phyloP scores from a whole-genome alignment of 2,113 vertebrate genomes.

The Paramormyrops kingsleyae region DNA sequence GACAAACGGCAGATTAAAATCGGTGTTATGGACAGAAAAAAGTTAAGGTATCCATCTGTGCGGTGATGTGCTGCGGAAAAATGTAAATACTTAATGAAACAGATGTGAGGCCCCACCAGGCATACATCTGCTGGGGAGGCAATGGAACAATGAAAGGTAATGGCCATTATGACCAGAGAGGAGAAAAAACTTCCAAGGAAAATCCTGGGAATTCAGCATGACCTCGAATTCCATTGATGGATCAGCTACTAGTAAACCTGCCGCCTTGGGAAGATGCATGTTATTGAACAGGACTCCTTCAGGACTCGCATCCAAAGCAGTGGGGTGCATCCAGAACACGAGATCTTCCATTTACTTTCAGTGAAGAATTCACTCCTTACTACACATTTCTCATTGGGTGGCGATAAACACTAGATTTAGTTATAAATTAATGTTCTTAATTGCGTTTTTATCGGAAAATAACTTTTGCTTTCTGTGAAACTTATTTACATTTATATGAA shows the following conservation, averaged over 20 bases:
- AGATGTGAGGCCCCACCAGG: background rate
- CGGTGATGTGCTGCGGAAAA: background rate
- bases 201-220: background rate
- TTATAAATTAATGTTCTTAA: background rate
- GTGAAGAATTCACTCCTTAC: background rate
- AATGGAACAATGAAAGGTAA: background rate
- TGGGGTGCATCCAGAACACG: background rate
- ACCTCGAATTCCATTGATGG: background rate
- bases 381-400: background rate
- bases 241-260: background rate
- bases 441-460: conserved; percentile 1
- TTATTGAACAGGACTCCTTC: background rate
- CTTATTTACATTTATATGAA: conserved; percentile 5
- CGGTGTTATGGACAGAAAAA: background rate
- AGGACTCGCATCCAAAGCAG: background rate
- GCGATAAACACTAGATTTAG: background rate
- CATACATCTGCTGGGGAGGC: background rate
- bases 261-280: background rate
- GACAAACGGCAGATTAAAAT: background rate
- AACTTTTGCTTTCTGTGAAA: background rate
- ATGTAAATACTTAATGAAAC: background rate
- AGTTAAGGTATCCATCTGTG: background rate
- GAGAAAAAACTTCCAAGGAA: background rate
- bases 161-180: background rate
- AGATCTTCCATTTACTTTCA: background rate